Base-by-base conservation (phyloP, 2,888 invertebrate species). In the Ophraella communa region DNA sequence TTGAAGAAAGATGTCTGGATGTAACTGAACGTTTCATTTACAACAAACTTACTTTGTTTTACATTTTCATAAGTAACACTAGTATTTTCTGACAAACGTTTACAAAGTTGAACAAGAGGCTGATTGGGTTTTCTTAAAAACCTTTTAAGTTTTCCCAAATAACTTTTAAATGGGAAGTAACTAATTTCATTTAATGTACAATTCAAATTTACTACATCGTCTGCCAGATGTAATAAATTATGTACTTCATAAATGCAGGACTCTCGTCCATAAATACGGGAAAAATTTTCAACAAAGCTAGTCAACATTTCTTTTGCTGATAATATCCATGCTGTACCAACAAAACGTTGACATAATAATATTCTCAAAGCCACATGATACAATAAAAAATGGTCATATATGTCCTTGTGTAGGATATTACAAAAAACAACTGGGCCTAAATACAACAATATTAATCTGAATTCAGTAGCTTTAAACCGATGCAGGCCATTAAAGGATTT, bases 181-280 rank as follows among this genome's bases (percentile, higher is more conserved):
- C 58, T 61, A 54, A 66, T 56, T 47, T 58, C 54, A 54, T 67
- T 65, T 20, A 67, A 45, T 44, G 53, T 24, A 45, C 44, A 53
- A 58, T 65, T 61, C 23, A 68, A 53, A 49, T 56, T 42, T 56
- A 27, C 47, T 21, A 53, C 63, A 61, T 69, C 69, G 23, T 67
- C 65, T 49, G 45, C 56, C 45, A 69, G 47, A 57, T 69, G 67
- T 21, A 60, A 39, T 49, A 67, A 53, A 45, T 18, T 53, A 63
- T 69, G 69, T 30, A 67, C 59, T 53, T 69, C 67, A 59, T 69
- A 69, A 60, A 68, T 62, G 35, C 60, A 68, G 42, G 65, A 64
- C 33, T 68, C 62, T 30, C 24, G 55, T 64, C 49, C 35, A 35
- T 35, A 35, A 35, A 35, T 35, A 35, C 35, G 35, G 35, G 35